Conservation (phyloP, 2,113 vertebrate genomes). For the Vidua macroura region DNA sequence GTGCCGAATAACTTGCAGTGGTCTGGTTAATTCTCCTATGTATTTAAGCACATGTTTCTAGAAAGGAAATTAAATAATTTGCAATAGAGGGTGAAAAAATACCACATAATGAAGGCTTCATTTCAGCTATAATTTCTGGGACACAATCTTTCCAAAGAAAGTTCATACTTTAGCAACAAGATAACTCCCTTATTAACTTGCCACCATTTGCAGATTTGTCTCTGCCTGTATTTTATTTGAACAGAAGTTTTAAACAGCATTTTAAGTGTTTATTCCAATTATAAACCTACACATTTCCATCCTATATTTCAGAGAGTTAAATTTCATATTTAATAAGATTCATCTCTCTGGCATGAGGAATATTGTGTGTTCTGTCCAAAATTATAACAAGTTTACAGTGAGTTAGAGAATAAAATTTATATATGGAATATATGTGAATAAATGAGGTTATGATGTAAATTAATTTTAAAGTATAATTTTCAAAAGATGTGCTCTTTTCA, state of each 20-base stretch:
- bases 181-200: neutral
- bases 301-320: neutral
- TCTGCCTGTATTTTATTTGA: neutral
- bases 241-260: neutral
- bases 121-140: neutral
- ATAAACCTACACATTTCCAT: neutral
- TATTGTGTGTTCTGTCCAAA: neutral
- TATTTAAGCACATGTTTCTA: neutral
- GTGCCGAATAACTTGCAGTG: neutral
- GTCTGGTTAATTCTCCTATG: neutral
- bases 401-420: neutral
- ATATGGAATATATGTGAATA: neutral
- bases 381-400: neutral
- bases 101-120: neutral
- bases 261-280: neutral
- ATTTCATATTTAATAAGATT: neutral
- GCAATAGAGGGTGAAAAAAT: neutral
- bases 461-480: neutral
- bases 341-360: neutral
- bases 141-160: neutral
- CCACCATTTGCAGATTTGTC: neutral
- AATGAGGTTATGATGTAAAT: neutral
- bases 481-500: neutral
- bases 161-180: neutral
- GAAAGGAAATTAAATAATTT: neutral